A percentile compares a stretch with the other conserved stretches of the same genome.
phyloP scores from a whole-genome alignment of 2,113 vertebrate species.

The Oceanodroma tethys region DNA sequence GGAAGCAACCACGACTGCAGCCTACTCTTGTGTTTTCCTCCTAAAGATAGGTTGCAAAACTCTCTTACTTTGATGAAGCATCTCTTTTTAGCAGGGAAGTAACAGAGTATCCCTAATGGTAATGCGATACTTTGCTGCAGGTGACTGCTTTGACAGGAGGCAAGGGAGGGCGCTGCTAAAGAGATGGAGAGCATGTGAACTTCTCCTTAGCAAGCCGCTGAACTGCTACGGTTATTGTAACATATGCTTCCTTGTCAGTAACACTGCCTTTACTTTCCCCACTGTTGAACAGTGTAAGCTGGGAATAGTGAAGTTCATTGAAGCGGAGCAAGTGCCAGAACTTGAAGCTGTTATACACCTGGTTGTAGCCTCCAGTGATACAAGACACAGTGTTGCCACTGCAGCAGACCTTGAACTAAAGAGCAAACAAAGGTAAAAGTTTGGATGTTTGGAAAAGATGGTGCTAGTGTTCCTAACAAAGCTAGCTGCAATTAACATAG shows the following conservation, averaged over 20 bases:
- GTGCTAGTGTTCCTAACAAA: background rate
- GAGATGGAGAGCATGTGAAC: background rate
- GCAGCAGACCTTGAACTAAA: slow-evolving; percentile 95
- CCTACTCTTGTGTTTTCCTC: background rate
- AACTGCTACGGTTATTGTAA: background rate
- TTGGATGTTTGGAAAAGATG: background rate
- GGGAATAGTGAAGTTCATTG: slow-evolving; percentile 96
- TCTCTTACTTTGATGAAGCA: background rate
- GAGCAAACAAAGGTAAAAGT: slow-evolving; percentile 91
- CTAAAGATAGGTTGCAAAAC: background rate
- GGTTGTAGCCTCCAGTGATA: slow-evolving; percentile 96
- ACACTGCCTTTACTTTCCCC: background rate
- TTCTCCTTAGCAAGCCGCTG: background rate
- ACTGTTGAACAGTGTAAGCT: slow-evolving; percentile 86
- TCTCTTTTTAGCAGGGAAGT: background rate
- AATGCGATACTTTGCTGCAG: background rate
- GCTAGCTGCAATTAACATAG: background rate
- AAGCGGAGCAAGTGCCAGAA: slow-evolving; percentile 94
- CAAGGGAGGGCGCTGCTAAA: background rate
- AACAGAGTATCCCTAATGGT: background rate
- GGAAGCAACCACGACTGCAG: background rate
- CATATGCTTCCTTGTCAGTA: background rate
- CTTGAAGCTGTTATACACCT: slow-evolving; percentile 93
- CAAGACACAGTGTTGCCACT: slow-evolving; percentile 93
- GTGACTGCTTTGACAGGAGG: background rate